A percentile compares a stretch with the other conserved stretches of the same genome.
Evolutionary conservation across 2,888 invertebrate species (phyloP).

Genomic region (Tachina lurida): DNA sequence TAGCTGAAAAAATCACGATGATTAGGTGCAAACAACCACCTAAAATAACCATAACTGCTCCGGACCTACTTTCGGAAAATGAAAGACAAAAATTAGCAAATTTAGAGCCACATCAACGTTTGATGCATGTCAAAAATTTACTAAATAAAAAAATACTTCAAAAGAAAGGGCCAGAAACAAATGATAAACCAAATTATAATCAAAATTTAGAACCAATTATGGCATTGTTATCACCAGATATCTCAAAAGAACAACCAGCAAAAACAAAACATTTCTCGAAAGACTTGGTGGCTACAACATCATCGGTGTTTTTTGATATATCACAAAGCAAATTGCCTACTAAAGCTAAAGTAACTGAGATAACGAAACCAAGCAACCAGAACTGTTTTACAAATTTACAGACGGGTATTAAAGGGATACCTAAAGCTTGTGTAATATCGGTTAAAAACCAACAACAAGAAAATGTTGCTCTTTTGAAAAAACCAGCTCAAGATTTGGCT

Average conservation of each 20-base stretch:
- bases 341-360: too few relatives aligned
- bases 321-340: too few relatives aligned
- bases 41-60: slow-evolving; percentile 72
- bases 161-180: slow-evolving; percentile 29
- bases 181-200: slow-evolving; percentile 6
- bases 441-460: too few relatives aligned
- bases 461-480: too few relatives aligned
- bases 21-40: slow-evolving; percentile 70
- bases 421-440: too few relatives aligned
- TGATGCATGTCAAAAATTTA: slow-evolving; percentile 72
- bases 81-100: slow-evolving; percentile 11
- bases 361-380: too few relatives aligned
- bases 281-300: too few relatives aligned
- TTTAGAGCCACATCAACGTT: slow-evolving; percentile 59
- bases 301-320: too few relatives aligned
- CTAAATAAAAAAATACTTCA: slow-evolving; percentile 70
- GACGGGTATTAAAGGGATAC: too few relatives aligned
- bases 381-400: too few relatives aligned
- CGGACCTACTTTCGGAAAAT: slow-evolving; percentile 41
- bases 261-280: too few relatives aligned
- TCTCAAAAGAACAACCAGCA: too few relatives aligned
- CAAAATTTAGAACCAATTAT: slow-evolving; percentile 26
- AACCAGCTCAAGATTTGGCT: background rate
- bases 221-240: background rate
- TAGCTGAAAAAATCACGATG: slow-evolving; percentile 36